A percentile compares a stretch with the other conserved stretches of the same genome.
phyloP scores from a whole-genome alignment of 2,888 invertebrate species.

The Drosophila austrosaltans region DNA sequence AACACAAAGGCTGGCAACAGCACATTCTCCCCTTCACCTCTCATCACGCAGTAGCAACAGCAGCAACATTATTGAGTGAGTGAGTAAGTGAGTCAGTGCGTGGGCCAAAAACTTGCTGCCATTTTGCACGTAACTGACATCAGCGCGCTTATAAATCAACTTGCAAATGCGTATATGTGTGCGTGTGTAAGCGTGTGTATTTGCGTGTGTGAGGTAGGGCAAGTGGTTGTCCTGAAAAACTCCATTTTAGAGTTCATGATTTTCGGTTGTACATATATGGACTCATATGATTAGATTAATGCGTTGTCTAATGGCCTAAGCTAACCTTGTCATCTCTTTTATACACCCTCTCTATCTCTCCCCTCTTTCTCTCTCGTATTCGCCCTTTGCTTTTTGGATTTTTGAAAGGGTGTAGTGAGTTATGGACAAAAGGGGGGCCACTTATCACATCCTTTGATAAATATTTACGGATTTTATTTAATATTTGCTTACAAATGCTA shows the following conservation, averaged over 20 bases:
- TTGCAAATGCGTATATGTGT: constrained; percentile 57
- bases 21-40: constrained; percentile 6
- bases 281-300: constrained; percentile 74
- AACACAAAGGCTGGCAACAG: constrained; percentile 34
- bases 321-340: constrained; percentile 25
- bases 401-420: not conserved
- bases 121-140: constrained; percentile 73
- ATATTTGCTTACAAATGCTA: not conserved
- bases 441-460: not conserved
- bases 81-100: constrained; percentile 61
- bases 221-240: constrained; percentile 11
- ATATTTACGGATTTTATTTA: not conserved
- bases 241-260: constrained; percentile 61
- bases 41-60: constrained; percentile 27
- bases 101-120: constrained; percentile 46
- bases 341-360: not conserved
- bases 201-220: constrained; percentile 13
- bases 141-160: constrained; percentile 75
- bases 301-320: constrained; percentile 70
- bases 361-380: not conserved
- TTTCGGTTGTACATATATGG: constrained; percentile 46
- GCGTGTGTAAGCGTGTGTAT: constrained; percentile 14
- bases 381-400: not conserved
- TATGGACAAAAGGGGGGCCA: not conserved
- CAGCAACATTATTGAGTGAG: constrained; percentile 70